A percentile compares a stretch with the other conserved stretches of the same genome.
phyloP scores from a whole-genome alignment of 2,888 invertebrate genomes.

The Paralinhomoeus sp. region DNA sequence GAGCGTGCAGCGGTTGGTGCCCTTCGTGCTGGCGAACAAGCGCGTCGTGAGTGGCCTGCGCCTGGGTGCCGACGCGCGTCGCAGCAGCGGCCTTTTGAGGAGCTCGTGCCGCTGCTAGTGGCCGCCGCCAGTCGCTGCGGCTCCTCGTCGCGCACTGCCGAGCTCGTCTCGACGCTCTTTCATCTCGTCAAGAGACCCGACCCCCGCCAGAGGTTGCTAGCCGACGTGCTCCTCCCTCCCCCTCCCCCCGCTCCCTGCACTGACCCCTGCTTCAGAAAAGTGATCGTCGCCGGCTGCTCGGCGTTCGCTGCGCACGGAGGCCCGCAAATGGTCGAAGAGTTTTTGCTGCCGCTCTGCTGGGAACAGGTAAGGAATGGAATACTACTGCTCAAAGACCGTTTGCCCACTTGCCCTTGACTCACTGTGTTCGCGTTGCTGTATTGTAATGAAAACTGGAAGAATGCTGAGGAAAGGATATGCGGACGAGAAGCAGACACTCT shows the following conservation, averaged over 20 bases:
- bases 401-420: background rate
- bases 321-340: conserved; percentile 38
- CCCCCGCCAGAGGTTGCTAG: too few species aligned
- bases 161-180: conserved; percentile 31
- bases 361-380: conserved; percentile 38
- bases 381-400: too few species aligned
- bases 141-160: background rate
- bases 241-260: too few species aligned
- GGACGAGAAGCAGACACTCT: too few species aligned
- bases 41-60: conserved; percentile 32
- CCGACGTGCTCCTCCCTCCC: too few species aligned
- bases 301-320: conserved; percentile 31
- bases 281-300: conserved; percentile 30
- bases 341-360: conserved; percentile 47
- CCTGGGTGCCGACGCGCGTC: background rate
- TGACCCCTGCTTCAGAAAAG: too few species aligned
- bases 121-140: conserved; percentile 35
- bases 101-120: conserved; percentile 42
- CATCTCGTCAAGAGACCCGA: conserved; percentile 48
- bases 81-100: too few species aligned
- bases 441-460: too few species aligned
- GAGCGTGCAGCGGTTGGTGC: conserved; percentile 41
- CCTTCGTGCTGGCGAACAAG: conserved; percentile 44
- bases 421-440: background rate
- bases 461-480: too few species aligned